Evolutionary conservation across 1,140 invertebrate species (phyloP).

Genomic region (Megalonaias nervosa): DNA sequence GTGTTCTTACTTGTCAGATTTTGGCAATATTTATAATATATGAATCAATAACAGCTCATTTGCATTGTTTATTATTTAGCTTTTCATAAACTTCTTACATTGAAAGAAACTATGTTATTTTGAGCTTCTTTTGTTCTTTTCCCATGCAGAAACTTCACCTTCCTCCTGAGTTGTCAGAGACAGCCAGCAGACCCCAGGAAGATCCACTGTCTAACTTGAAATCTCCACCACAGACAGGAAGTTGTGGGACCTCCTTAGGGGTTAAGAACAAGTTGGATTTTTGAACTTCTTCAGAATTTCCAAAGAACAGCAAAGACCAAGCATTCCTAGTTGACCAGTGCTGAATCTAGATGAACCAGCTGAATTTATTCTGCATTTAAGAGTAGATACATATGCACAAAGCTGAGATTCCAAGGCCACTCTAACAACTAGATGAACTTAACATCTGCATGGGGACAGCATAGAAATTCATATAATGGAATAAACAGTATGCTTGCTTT

Average conservation of each 20-base stretch:
- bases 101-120: constrained; percentile 7
- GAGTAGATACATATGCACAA: too few species aligned
- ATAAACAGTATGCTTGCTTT: too few species aligned
- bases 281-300: constrained; percentile 13
- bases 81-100: not conserved
- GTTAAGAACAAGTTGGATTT: constrained; percentile 50
- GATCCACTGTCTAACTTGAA: constrained; percentile 64
- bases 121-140: constrained; percentile 30
- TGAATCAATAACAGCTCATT: not conserved
- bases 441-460: too few species aligned
- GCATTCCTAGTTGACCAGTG: too few species aligned
- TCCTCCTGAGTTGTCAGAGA: constrained; percentile 85
- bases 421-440: too few species aligned
- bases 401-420: too few species aligned
- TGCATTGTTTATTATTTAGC: not conserved
- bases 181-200: constrained; percentile 78
- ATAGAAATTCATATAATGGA: too few species aligned
- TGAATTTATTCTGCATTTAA: too few species aligned
- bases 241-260: constrained; percentile 13
- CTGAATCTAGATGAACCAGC: too few species aligned
- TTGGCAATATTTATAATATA: not conserved
- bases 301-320: too few species aligned
- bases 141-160: constrained; percentile 80
- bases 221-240: not conserved
- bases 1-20: not conserved